Evolutionary conservation across 2,888 invertebrate genomes (phyloP), one percentile per base, ranked within the genome.

Genomic region (Drosophila hawaiiensis): DNA sequence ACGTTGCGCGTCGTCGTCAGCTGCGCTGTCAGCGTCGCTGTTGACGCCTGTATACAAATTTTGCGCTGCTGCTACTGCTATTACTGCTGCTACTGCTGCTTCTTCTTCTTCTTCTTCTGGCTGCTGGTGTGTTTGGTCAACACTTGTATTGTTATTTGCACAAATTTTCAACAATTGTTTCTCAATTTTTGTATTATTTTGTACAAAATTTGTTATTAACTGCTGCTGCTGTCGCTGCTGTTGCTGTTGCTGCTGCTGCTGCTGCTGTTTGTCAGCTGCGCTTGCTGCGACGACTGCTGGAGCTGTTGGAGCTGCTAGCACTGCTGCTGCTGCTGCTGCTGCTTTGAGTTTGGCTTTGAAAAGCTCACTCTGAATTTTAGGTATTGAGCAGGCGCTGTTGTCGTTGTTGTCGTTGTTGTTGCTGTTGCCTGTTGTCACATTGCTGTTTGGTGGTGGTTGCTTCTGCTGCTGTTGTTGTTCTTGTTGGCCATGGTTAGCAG

Each of bases 181-280:
- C 39, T 60, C 19, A 68, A 63, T 67, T 64, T 49, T 29, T 33
- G 28, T n/a, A 28, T n/a, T 31, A 47, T 69, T 64, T 54, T 76
- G 55, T 56, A 28, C 62, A 76, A 56, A 69, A 74, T 67, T 58
- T 60, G 53, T 68, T 68, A 58, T 41, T 41, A 41, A 58, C 59
- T 73, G 68, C 66, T 63, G 82, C 68, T 84, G 84, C 73, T 84
- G 85, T 79, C 82, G 71, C 56, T 74, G 68, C 67, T 77, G 54
- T 50, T 69, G 80, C 50, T 70, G 70, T 41, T 68, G 68, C 33
- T 78, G 83, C 35, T 74, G 59, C 54, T 69, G 87, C 67, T 79
- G 82, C 80, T 87, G 85, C 83, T 86, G 86, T 63, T 89, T 85
- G 80, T 90, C 90, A 85, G 85, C 85, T 90, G 81, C 80, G 84